Evolutionary conservation across 2,888 invertebrate species (phyloP), one percentile per base, ranked within the genome.

Genomic region (Troides helena): DNA sequence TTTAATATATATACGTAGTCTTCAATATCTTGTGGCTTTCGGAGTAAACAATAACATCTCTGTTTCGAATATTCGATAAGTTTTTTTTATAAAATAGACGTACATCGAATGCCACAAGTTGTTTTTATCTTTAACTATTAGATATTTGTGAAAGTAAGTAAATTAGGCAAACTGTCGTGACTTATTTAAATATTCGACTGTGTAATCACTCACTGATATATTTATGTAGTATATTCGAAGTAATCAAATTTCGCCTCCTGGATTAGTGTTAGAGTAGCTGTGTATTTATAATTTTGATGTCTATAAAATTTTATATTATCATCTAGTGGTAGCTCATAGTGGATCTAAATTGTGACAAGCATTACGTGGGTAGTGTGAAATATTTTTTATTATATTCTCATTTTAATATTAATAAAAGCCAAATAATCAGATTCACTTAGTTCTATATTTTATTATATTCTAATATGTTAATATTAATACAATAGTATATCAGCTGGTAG

Each of bases 381-480:
- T 65, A 50, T 67, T 46, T 56, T 65, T n/a, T 53, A 58, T 57
- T 53, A 64, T 53, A 65, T 71, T 65, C 63, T 71, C 64, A 67
- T 66, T 70, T 67, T 73, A 72, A 65, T 65, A 68, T 72, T 70
- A 62, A 70, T 69, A 46, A 66, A 74, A 71, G 72, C 75, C 76
- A 76, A 78, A 77, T 78, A 72, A 71, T 65, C 56, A 73, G 65
- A 73, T 74, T 72, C 68, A 67, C 68, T 72, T 67, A 75, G 72
- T 74, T 73, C 69, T 73, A 67, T 67, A 65, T 72, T 70, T 72
- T 50, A 53, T 64, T 30, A 23, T 68, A 73, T 72, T 69, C 73
- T 74, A 62, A 74, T 75, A 74, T 77, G 77, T 79, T 80, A 79
- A 74, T 78, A 78, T 79, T 77, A 67, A 59, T 71, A 65, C 18